Base-by-base conservation (phyloP, 2,113 vertebrate genomes). In the Cheilinus undulatus region DNA sequence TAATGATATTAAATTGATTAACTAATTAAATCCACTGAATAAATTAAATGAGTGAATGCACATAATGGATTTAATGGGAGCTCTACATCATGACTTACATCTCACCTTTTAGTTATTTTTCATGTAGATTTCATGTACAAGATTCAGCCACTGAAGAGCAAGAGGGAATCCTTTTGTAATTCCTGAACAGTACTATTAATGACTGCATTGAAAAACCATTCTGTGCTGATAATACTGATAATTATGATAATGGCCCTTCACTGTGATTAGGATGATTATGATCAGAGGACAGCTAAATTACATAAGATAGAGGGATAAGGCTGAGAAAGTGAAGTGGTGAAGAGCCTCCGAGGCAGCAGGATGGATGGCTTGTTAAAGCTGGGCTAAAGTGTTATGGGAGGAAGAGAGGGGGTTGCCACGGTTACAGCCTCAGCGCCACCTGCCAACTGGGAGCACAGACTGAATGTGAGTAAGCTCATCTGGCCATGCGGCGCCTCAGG, bases 401-500 rank as follows among this genome's bases (percentile, higher is more conserved):
- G 32, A 34, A 80, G 54, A 78, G 54, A 78, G 60, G 27, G n/a
- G 49, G 87, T 85, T 89, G 86, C 85, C 80, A 83, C 83, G 88
- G 89, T 84, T 84, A 89, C 88, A 73, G 90, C 80, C 87, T 92
- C 80, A 82, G 76, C 19, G 65, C 80, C 86, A 83, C 80, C 62
- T 78, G 84, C 80, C 80, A 75, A 77, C 73, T 63, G 70, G 60
- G 85, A 90, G 61, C 76, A 45, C 78, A 85, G 88, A 68, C 69
- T 87, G 77, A 77, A 73, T 64, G 85, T 84, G 83, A 86, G 86
- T 78, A 78, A 90, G 85, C 90, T 86, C 79, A 64, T 80, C 84
- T 92, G 76, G 85, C 64, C 67, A 86, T 60, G 76, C 38, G 4
- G 59, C 3, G 76, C 51, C 66, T 26, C 13, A 66, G 58, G 62